Conservation (phyloP, 64 coral and sea anemone genomes). For the Dendronephthya gigantea region DNA sequence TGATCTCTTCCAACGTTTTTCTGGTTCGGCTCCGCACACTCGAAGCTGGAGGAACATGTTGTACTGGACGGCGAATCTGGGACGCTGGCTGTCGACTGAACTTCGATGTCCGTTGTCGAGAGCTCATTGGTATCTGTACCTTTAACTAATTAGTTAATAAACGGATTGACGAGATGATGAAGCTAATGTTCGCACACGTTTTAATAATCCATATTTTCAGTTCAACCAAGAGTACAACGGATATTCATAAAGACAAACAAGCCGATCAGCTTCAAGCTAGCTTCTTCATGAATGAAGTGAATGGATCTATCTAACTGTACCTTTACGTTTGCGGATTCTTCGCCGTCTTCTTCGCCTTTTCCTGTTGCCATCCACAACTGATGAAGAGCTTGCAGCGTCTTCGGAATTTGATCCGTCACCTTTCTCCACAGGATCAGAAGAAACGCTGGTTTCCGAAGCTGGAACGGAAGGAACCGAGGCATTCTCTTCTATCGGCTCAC, state of each 20-base stretch:
- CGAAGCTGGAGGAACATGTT: background rate
- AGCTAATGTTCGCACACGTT: no score
- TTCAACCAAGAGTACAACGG: no score
- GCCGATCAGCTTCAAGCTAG: no score
- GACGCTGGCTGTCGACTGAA: background rate
- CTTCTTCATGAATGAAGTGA: no score
- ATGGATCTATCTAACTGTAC: background rate
- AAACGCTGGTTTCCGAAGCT: no score
- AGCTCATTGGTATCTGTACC: no score
- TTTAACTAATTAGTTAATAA: no score
- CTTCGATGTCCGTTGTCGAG: background rate
- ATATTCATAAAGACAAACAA: no score
- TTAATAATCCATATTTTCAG: no score
- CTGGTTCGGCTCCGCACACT: background rate
- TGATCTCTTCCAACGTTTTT: background rate
- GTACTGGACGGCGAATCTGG: background rate
- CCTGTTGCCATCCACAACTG: background rate
- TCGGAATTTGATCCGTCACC: background rate
- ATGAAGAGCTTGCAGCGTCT: background rate
- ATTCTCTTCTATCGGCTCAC: no score
- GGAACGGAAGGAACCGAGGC: no score
- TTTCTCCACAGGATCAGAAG: background rate
- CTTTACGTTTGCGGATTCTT: background rate
- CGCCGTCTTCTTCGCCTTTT: background rate
- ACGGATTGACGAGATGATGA: no score